Base-by-base conservation (phyloP, 2,113 vertebrate genomes). In the Megaceryle torquata region DNA sequence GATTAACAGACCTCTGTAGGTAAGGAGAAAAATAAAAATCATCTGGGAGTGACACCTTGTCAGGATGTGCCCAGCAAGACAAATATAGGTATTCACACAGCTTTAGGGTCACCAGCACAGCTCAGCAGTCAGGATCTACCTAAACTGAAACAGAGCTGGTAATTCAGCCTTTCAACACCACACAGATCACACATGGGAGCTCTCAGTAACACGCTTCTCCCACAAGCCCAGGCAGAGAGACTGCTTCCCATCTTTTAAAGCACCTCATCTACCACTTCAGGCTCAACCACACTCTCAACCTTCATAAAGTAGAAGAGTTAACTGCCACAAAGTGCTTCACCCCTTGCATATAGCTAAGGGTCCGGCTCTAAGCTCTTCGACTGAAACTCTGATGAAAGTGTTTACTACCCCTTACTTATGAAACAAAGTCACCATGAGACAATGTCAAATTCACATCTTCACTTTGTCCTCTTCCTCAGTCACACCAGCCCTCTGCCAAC, bases 161-260 rank as follows among this genome's bases (percentile, higher is more conserved):
- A 81, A 81, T 48, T 29, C 68, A 65, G 35, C 29, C 41, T 39
- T 13, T 12, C 16, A 72, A 29, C 44, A 53, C n/a, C 57, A 31
- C 37, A 37, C 0, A 3, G 82, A 18, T 43, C 61, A 41, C 1
- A 0, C 20, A 20, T 6, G 2, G 4, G 19, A 43, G 48, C 39
- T 46, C 50, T 21, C 70, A n/a, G 33, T 18, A 65, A 16, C 9
- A 7, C 2, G 11, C 50, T 48, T 72, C 28, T 44, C 51, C 54
- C 4, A 1, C 37, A 70, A 63, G 7, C 3, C 0, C 6, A 31
- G 51, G 29, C 28, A 63, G 11, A 75, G 33, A 75, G 57, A 37
- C 0, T 1, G n/a, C 6, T 43, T 67, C 65, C n/a, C 5, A 11
- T 7, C 48, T 85, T 75, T n/a, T 11, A 24, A 59, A 78, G 24